A percentile compares a stretch with the other conserved stretches of the same genome.
These are phyloP conservation scores for Furcifer pardalis DNA, from an alignment of 2,797 vertebrate genomes.

Conservation along the genomic window DNA sequence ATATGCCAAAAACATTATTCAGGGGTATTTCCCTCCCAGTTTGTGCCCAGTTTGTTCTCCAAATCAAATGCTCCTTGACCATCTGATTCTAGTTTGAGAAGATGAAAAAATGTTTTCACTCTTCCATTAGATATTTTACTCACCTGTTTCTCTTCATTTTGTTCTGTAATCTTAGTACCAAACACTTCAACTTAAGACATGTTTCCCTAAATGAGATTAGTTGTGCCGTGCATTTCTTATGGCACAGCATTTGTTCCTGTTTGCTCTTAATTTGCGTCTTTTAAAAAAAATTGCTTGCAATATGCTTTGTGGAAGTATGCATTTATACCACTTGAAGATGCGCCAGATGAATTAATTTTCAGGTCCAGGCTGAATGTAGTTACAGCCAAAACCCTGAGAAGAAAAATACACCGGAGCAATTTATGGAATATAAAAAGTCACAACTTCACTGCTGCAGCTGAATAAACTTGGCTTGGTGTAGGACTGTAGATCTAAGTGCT, in stretches of 20 bases:
- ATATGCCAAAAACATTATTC: background rate
- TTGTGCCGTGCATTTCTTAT: slow-evolving; percentile 52
- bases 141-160: slow-evolving; percentile 60
- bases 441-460: no score
- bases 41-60: slow-evolving; percentile 27
- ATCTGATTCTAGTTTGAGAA: slow-evolving; percentile 41
- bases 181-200: slow-evolving; percentile 59
- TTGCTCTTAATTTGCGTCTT: slow-evolving; percentile 13
- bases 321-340: background rate
- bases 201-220: slow-evolving; percentile 39
- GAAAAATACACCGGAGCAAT: no score
- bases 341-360: background rate
- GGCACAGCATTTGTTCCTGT: slow-evolving; percentile 31
- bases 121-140: slow-evolving; percentile 41
- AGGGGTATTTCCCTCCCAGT: slow-evolving; percentile 13
- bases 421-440: no score
- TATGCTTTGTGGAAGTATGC: slow-evolving; percentile 8
- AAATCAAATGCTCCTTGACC: slow-evolving; percentile 15
- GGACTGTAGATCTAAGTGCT: no score
- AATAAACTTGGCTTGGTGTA: no score
- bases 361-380: no score
- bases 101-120: slow-evolving; percentile 27
- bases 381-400: no score
- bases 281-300: slow-evolving; percentile 9
- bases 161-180: slow-evolving; percentile 27